Evolutionary conservation across 1,140 invertebrate genomes (phyloP).

Genomic region (Drosophila arizonae): DNA sequence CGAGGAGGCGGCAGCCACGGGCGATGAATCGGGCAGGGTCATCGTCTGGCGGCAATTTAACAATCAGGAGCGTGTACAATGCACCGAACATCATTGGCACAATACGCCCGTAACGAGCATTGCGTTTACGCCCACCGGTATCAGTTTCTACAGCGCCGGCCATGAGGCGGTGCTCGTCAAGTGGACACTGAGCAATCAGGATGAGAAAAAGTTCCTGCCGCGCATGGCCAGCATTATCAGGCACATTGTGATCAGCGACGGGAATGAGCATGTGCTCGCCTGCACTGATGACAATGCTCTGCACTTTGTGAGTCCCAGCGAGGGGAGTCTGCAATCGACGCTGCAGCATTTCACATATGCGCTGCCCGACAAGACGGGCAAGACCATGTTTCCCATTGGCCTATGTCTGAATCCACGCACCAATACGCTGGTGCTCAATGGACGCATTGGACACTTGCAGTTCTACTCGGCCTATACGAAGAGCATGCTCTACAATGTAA

Average conservation of each 20-base stretch:
- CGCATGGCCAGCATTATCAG: constrained; percentile 88
- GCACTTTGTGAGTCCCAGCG: constrained; percentile 86
- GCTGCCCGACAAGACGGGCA: constrained; percentile 81
- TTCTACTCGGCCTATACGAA: constrained; percentile 89
- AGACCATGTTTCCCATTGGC: constrained; percentile 85
- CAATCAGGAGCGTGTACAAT: constrained; percentile 7
- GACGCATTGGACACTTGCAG: constrained; percentile 90
- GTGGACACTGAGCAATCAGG: constrained; percentile 85
- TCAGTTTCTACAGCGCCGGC: constrained; percentile 89
- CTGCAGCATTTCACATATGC: constrained; percentile 89
- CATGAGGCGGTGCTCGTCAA: constrained; percentile 91
- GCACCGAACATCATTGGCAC: constrained; percentile 90
- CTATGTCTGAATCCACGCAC: constrained; percentile 87
- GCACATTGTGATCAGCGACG: constrained; percentile 86
- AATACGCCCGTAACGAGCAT: constrained; percentile 88
- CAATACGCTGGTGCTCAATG: constrained; percentile 89
- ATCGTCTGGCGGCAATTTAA: constrained; percentile 86
- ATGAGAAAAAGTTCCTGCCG: constrained; percentile 87
- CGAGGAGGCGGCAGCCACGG: constrained; percentile 88
- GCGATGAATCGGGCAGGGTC: constrained; percentile 88
- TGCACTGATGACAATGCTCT: constrained; percentile 91
- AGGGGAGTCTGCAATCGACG: constrained; percentile 84
- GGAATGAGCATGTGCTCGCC: constrained; percentile 87
- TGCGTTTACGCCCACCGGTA: constrained; percentile 88
- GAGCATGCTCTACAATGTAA: constrained; percentile 89